Percentiles rank a stretch among this genome's conserved stretches.
Evolutionary conservation across 2,888 invertebrate species (phyloP).

Genomic region (Anodontia alba): DNA sequence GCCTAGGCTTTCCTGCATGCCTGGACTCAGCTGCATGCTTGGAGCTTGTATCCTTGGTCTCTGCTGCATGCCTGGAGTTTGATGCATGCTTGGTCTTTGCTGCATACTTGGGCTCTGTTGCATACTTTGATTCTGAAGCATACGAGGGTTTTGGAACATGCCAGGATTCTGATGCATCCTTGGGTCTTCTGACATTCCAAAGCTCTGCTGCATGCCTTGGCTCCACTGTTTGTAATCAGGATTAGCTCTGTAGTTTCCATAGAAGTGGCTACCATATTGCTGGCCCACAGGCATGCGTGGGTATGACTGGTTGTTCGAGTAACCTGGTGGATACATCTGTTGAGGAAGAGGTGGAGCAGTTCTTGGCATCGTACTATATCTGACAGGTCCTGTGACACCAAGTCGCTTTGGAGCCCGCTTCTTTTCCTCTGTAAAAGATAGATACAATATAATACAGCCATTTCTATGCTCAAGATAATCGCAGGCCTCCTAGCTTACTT

Average conservation of each 20-base stretch:
- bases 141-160: background rate
- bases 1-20: background rate
- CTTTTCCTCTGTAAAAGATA: background rate
- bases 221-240: background rate
- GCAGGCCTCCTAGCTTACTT: too few relatives aligned
- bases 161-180: background rate
- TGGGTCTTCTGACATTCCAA: background rate
- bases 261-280: background rate
- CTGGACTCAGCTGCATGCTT: background rate
- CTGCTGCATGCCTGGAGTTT: background rate
- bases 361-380: constrained; percentile 8
- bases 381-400: background rate
- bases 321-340: background rate
- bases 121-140: background rate
- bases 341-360: background rate
- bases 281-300: background rate
- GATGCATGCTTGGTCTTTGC: background rate
- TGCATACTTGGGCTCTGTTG: background rate
- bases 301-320: background rate
- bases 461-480: too few relatives aligned
- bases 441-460: background rate
- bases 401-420: background rate
- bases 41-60: too few relatives aligned
- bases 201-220: background rate
- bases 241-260: background rate